phyloP scores from a whole-genome alignment of 2,113 vertebrate species.

The Ochotona princeps region DNA sequence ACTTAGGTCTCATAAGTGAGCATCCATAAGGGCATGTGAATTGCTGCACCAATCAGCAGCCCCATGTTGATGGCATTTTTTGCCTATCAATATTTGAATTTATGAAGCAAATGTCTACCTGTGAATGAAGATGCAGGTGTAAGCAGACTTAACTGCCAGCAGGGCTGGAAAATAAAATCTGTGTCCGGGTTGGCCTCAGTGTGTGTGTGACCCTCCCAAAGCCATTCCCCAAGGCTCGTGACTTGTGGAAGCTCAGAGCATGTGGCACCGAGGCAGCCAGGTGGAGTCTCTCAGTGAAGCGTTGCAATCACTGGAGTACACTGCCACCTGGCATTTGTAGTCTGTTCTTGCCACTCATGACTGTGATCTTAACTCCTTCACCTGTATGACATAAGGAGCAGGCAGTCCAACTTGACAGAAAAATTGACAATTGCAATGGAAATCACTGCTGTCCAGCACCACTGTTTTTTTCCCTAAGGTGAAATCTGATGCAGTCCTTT shows the following conservation, averaged over 20 bases:
- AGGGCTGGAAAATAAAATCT: neutral
- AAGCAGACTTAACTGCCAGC: neutral
- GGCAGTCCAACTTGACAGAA: neutral
- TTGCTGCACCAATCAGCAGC: too few relatives aligned
- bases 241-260: neutral
- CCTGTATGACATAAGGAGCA: neutral
- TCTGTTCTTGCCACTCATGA: neutral
- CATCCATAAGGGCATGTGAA: too few relatives aligned
- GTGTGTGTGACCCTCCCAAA: neutral
- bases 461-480: constrained; percentile 65
- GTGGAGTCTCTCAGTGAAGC: neutral
- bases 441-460: neutral
- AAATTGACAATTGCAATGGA: constrained; percentile 43
- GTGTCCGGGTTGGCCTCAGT: neutral
- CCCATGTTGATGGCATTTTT: constrained; percentile 62
- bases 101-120: constrained; percentile 71
- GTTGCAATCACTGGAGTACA: neutral
- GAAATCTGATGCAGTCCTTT: neutral
- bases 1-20: too few relatives aligned
- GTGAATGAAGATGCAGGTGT: constrained; percentile 59
- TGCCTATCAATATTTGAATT: constrained; percentile 72
- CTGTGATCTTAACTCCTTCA: constrained; percentile 6
- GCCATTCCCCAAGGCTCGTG: neutral
- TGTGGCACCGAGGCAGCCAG: neutral
- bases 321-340: constrained; percentile 1